Evolutionary conservation across 2,888 invertebrate species (phyloP), one percentile per base, ranked within the genome.

Genomic region (Camponotus fellah): DNA sequence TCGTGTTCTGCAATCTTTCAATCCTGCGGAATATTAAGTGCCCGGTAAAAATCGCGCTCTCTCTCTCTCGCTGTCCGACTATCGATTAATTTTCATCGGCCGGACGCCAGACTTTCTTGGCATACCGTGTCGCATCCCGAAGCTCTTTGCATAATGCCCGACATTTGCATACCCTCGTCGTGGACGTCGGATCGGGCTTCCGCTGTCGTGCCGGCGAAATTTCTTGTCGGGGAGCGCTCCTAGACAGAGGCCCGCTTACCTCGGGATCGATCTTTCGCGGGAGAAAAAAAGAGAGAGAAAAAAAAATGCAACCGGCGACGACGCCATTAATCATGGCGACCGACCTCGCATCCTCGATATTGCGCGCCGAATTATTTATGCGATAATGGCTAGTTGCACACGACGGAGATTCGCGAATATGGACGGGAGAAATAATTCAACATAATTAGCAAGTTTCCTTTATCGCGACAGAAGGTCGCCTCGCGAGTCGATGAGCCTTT

Each of bases 121-220:
- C 89, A 86, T 85, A 89, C 66, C 65, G 85, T 85, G 89, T 82
- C 88, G 88, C 88, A 86, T 84, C 82, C 82, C 89, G 86, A 82
- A 82, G 58, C 69, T 83, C 82, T 86, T 85, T 86, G 86, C 83
- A 85, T 88, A 87, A 89, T 84, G 81, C 53, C 72, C 49, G 40
- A 12, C 83, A 88, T 89, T 89, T 89, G 88, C 89, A 89, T 89
- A 85, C 40, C 71, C 68, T 17, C 64, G 83, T 58, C 60, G 82
- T 65, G 60, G 79, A 26, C 53, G 83, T 66, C 66, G 75, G 74
- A 26, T 26, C 62, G 65, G 60, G 80, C 34, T 83, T 56, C 64
- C 46, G 60, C 62, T 34, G 60, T 77, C 71, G 75, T 82, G 72
- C 77, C 40, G 81, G 62, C 80, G 76, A 88, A 84, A 84, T 87